Base-by-base conservation (phyloP, 2,113 vertebrate genomes). In the Mirounga angustirostris region DNA sequence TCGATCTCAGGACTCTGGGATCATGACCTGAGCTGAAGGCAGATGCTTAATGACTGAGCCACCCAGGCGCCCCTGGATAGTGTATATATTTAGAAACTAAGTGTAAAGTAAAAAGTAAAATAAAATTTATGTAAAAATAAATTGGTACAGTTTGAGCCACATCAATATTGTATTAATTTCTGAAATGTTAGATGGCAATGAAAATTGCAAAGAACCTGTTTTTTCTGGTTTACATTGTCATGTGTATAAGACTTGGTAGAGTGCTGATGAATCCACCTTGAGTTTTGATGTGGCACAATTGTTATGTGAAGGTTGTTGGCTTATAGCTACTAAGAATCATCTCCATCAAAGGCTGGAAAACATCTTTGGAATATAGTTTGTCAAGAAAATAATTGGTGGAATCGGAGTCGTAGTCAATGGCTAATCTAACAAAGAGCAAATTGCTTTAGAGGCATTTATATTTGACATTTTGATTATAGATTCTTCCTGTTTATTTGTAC, bases 401-500 rank as follows among this genome's bases (percentile, higher is more conserved):
- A 61, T 95, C 43, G 63, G 67, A 82, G 24, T 96, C 65, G 65
- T 33, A 58, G 71, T 18, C 56, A 89, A 0, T 95, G 28, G 18
- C 19, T 85, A 86, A 81, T 50, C 40, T 96, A 79, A 79, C 46
- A 61, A 56, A 83, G 24, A 92, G 19, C 24, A 94, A 71, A 15
- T 73, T 89, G 40, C 56, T 86, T 92, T 74, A 76, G 81, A 90
- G 58, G 56, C 22, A 40, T 92, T 89, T 89, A 21, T 73, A 65
- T 78, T 84, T 91, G 52, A 63, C 19, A 22, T 78, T 33, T 83
- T 88, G 76, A 61, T 89, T 76, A 58, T 28, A 80, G n/a, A 87
- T 26, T 74, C n/a, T 90, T 94, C 24, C 43, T 91, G 14, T 73
- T 93, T 80, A 40, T 90, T 89, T 96, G 46, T 89, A 63, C 84